These are phyloP conservation scores for Drosophila mayaguana DNA, from an alignment of 2,888 invertebrate species.

Conservation along the genomic window DNA sequence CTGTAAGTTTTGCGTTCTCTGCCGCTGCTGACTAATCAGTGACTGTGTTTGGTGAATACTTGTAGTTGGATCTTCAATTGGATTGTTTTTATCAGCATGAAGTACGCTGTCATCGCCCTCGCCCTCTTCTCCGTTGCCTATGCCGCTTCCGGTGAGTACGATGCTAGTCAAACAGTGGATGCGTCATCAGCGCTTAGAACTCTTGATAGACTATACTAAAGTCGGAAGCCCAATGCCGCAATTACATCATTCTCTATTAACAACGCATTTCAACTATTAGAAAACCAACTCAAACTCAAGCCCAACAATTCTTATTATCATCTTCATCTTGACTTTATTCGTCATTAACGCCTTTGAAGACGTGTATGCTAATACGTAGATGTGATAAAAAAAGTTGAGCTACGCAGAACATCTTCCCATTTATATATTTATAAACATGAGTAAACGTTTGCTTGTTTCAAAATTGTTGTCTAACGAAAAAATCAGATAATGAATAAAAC, in stretches of 20 bases:
- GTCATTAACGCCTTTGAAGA: slow-evolving; percentile 38
- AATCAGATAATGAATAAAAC: slow-evolving; percentile 4
- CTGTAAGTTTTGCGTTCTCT: slow-evolving; percentile 44
- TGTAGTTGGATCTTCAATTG: slow-evolving; percentile 31
- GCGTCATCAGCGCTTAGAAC: slow-evolving; percentile 35
- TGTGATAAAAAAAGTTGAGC: slow-evolving; percentile 7
- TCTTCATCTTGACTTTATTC: slow-evolving; percentile 26
- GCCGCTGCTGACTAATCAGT: slow-evolving; percentile 23
- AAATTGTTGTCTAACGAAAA: not conserved
- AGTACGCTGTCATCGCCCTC: slow-evolving; percentile 62
- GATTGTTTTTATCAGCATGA: slow-evolving; percentile 61
- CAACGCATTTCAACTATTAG: slow-evolving; percentile 26
- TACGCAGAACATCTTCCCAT: not conserved
- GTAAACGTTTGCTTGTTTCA: not conserved
- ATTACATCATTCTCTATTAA: slow-evolving; percentile 56
- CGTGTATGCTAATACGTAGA: slow-evolving; percentile 41
- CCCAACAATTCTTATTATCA: slow-evolving; percentile 42
- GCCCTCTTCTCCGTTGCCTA: slow-evolving; percentile 59
- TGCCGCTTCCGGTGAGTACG: slow-evolving; percentile 78
- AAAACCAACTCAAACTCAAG: slow-evolving; percentile 28
- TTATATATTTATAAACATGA: not conserved
- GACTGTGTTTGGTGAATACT: slow-evolving; percentile 36
- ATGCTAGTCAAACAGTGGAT: slow-evolving; percentile 1
- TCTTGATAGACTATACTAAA: slow-evolving; percentile 4
- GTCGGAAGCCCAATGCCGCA: slow-evolving; percentile 21